These are phyloP conservation scores for Podarcis muralis DNA, from an alignment of 2,113 vertebrate species.

Conservation along the genomic window DNA sequence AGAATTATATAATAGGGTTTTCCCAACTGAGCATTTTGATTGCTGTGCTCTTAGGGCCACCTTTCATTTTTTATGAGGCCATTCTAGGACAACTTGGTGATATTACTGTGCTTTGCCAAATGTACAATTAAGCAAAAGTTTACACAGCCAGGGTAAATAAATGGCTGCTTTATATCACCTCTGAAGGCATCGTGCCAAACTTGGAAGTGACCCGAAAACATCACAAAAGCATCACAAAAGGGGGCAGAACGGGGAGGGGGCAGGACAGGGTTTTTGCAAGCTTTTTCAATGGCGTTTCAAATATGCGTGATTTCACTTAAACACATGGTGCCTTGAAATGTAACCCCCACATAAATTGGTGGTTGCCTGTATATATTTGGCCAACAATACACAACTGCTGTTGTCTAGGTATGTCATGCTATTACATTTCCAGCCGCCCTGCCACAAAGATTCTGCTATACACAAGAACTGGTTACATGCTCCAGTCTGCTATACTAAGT, in stretches of 20 bases:
- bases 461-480: background rate
- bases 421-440: background rate
- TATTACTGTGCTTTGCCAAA: background rate
- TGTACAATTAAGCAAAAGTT: conserved; percentile 1
- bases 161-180: background rate
- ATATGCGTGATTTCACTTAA: too few species aligned
- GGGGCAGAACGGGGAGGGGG: too few species aligned
- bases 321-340: too few species aligned
- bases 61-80: background rate
- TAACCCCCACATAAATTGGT: too few species aligned
- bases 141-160: background rate
- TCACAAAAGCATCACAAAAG: too few species aligned
- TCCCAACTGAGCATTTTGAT: background rate
- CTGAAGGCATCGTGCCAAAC: too few species aligned
- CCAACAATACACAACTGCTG: background rate
- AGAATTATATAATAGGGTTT: background rate
- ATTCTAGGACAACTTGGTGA: background rate
- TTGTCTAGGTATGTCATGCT: background rate
- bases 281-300: too few species aligned
- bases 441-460: background rate
- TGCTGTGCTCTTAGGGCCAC: background rate
- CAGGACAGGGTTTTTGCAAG: too few species aligned
- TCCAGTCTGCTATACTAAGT: too few species aligned
- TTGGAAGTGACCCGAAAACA: too few species aligned
- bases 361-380: too few species aligned